These are phyloP conservation scores for Monochamus saltuarius DNA, from an alignment of 1,140 invertebrate species.

Conservation along the genomic window DNA sequence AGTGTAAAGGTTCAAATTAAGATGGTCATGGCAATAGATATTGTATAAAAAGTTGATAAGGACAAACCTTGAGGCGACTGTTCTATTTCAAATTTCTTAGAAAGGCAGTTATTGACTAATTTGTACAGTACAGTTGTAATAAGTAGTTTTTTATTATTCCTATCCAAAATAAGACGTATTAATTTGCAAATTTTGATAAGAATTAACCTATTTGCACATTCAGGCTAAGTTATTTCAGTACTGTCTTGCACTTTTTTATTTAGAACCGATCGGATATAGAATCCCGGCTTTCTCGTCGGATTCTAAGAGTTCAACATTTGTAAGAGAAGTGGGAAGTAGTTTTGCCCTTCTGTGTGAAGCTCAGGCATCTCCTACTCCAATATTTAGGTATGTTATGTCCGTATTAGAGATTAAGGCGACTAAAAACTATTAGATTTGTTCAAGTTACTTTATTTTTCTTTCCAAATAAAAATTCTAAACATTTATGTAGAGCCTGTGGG, in stretches of 20 bases:
- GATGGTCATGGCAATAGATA: too few species aligned
- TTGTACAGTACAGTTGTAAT: too few species aligned
- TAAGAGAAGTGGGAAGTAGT: constrained; percentile 30
- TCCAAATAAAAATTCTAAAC: background rate
- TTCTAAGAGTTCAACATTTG: constrained; percentile 49
- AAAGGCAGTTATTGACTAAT: too few species aligned
- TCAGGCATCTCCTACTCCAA: constrained; percentile 66
- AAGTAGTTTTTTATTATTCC: too few species aligned
- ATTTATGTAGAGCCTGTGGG: constrained; percentile 62
- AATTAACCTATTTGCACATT: background rate
- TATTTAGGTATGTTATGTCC: constrained; percentile 62
- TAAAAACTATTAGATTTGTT: background rate
- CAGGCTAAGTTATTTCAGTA: background rate
- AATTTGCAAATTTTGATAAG: too few species aligned
- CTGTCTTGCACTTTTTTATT: constrained; percentile 13
- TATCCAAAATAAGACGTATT: too few species aligned
- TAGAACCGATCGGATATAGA: constrained; percentile 57
- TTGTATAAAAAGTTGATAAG: too few species aligned
- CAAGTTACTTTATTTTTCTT: too few species aligned
- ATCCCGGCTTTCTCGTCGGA: constrained; percentile 58
- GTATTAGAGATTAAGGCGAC: background rate
- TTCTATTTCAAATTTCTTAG: too few species aligned
- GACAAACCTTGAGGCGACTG: too few species aligned
- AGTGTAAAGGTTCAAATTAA: too few species aligned
- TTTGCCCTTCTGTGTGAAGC: constrained; percentile 66